phyloP scores from a whole-genome alignment of 1,140 invertebrate genomes.

The Eufriesea mexicana region DNA sequence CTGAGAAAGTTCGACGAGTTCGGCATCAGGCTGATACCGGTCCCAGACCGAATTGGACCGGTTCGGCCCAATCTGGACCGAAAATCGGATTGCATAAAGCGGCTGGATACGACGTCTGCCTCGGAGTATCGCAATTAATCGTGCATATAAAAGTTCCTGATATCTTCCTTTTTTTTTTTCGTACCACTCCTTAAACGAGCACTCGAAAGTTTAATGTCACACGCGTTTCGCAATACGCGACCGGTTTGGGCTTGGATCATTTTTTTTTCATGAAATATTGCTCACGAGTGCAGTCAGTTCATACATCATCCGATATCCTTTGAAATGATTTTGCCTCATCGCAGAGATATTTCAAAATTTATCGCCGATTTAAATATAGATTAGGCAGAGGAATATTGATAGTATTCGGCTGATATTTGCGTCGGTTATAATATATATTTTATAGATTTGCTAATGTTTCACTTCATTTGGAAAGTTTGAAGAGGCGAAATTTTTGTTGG shows the following conservation, averaged over 20 bases:
- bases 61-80: slow-evolving; percentile 46
- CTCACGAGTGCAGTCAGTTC: no score
- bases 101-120: slow-evolving; percentile 42
- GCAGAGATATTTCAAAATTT: no score
- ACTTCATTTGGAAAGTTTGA: no score
- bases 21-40: slow-evolving; percentile 47
- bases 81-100: slow-evolving; percentile 58
- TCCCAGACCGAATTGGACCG: slow-evolving; percentile 54
- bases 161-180: slow-evolving; percentile 38
- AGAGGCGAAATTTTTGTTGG: no score
- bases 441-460: no score
- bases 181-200: slow-evolving; percentile 17
- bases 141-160: not conserved
- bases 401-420: no score
- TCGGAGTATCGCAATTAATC: slow-evolving; percentile 52
- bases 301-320: not conserved
- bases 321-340: not conserved
- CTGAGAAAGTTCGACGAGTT: slow-evolving; percentile 58
- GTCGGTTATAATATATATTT: no score
- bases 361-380: no score
- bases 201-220: not conserved
- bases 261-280: not conserved
- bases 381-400: not conserved
- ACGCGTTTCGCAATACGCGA: not conserved
- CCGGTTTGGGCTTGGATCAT: not conserved